Conservation (phyloP, 1,140 invertebrate genomes). For the Acromyrmex echinatior region DNA sequence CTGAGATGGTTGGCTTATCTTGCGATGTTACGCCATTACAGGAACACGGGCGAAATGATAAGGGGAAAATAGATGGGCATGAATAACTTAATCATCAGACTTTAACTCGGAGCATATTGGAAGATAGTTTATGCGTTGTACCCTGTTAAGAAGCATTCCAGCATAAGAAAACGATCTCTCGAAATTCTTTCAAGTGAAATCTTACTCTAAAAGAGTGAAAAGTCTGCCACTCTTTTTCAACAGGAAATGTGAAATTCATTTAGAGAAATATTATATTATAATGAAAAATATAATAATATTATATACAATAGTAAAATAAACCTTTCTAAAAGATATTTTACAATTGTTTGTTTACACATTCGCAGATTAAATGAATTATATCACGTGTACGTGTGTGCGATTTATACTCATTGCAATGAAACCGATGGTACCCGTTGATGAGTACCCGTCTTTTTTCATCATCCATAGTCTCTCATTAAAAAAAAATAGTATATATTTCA, state of each 20-base stretch:
- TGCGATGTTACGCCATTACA: background rate
- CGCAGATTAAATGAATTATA: background rate
- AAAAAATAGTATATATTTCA: conserved; percentile 19
- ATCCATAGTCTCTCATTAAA: conserved; percentile 4
- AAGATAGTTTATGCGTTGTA: background rate
- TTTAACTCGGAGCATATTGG: background rate
- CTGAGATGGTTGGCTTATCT: conserved; percentile 17
- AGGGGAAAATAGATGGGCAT: background rate
- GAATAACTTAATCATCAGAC: conserved; percentile 9
- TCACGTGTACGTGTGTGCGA: background rate
- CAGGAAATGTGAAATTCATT: no score
- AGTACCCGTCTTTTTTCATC: background rate
- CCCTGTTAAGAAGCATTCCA: background rate
- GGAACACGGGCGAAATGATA: conserved; percentile 1
- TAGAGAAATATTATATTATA: background rate
- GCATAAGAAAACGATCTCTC: background rate
- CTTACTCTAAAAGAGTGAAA: no score
- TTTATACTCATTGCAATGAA: background rate
- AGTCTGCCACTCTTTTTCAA: no score
- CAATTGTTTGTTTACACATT: conserved; percentile 4
- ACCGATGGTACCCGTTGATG: background rate
- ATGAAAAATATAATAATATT: background rate
- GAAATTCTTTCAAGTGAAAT: no score
- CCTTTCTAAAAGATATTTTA: background rate
- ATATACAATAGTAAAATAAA: background rate